Evolutionary conservation across 1,140 invertebrate species (phyloP).

Genomic region (Saxidomus purpurata): DNA sequence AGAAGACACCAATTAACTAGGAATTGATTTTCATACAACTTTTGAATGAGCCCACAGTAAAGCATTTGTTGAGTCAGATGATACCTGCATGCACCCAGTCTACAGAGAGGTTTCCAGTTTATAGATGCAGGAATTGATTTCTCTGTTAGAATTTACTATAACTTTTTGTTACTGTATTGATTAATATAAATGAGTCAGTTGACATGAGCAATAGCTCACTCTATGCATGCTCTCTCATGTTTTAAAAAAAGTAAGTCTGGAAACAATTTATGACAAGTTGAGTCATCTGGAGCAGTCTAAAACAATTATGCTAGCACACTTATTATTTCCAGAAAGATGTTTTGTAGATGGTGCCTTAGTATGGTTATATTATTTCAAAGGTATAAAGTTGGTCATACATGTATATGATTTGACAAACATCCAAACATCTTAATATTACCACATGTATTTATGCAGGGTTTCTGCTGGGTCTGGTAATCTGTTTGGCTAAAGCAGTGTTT

Average conservation of each 20-base stretch:
- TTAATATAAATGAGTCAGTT: not conserved
- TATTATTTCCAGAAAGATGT: no score
- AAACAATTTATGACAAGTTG: no score
- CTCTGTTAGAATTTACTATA: not conserved
- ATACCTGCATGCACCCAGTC: not conserved
- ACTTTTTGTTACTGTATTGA: not conserved
- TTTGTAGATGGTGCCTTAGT: no score
- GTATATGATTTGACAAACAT: no score
- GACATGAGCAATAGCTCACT: not conserved
- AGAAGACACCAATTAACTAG: not conserved
- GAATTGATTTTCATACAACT: not conserved
- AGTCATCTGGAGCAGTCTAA: no score
- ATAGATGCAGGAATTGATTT: constrained; percentile 13
- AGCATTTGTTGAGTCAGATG: constrained; percentile 20
- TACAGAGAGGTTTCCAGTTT: not conserved
- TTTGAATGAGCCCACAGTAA: not conserved
- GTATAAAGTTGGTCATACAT: no score
- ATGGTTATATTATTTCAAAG: no score
- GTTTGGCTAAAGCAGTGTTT: no score
- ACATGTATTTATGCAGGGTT: no score
- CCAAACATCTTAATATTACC: no score
- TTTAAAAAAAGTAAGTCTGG: not conserved
- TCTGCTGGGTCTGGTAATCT: no score
- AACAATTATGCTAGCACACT: no score
- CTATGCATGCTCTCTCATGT: not conserved